Base-by-base conservation (phyloP, 2,113 vertebrate species). In the Noctilio leporinus region DNA sequence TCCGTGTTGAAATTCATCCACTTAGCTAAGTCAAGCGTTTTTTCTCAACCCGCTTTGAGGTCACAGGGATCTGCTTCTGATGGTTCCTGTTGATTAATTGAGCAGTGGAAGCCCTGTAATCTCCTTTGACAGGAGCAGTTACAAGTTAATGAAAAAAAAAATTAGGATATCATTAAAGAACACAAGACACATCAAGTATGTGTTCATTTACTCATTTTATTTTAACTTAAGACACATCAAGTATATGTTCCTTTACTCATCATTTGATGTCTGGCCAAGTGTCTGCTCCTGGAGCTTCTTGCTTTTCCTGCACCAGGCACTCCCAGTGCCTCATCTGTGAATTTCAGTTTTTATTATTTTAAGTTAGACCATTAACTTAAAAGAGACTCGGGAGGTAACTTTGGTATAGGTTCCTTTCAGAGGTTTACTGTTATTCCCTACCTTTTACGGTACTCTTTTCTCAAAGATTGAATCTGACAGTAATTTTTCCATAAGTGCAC, bases 161-260 rank as follows among this genome's bases (percentile, higher is more conserved):
- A 83, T 91, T 73, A 95, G 57, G 73, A 30, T 84, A 70, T 86
- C 73, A 88, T 86, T 92, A 70, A 95, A 64, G 93, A 93, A 81
- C 69, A 86, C 16, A 84, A 87, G 72, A 76, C 64, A 51, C 57
- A 64, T 49, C 76, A 93, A 88, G 30, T 85, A 65, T 80, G 45
- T 45, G 40, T 72, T 92, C 28, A 81, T 38, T 93, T 85, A 78
- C 65, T 47, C 8, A 64, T 53, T 76, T 85, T 89, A 70, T 88
- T 94, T 77, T 90, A 82, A 80, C 72, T 30, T 47, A 84, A 87
- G 72, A 76, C 64, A 51, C 57, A 64, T 49, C 76, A 93, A 88
- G 30, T 85, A 65, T 80, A 40, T 45, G 40, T 72, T 92, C 28
- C 30, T 87, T 62, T 90, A 81, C 35, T 85, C 55, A 85, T 77